Conservation (phyloP, 2,888 invertebrate species). For the Drosophila peninsularis region DNA sequence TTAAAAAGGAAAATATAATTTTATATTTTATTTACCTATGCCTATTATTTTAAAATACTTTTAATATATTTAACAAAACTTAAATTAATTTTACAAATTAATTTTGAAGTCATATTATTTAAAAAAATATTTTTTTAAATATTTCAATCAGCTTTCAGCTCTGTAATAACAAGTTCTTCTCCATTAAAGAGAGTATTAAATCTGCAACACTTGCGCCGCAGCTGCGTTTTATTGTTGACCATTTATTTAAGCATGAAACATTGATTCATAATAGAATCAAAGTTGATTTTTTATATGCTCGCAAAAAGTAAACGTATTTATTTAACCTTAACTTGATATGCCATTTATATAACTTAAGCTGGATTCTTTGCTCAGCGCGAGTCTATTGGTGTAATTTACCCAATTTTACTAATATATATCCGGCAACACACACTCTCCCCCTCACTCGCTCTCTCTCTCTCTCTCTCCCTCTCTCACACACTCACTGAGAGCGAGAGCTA, state of each 20-base stretch:
- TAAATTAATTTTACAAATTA: too few relatives aligned
- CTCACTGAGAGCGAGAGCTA: background rate
- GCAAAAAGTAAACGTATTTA: background rate
- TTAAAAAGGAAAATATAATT: too few relatives aligned
- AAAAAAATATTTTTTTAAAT: too few relatives aligned
- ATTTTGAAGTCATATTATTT: too few relatives aligned
- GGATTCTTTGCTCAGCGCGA: background rate
- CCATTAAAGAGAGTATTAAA: background rate
- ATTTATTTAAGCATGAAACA: background rate
- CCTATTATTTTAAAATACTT: too few relatives aligned
- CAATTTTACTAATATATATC: conserved; percentile 8
- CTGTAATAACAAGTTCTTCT: background rate
- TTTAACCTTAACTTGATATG: conserved; percentile 1
- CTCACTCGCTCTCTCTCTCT: background rate
- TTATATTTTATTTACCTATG: too few relatives aligned
- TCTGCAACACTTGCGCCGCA: background rate
- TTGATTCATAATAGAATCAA: conserved; percentile 9
- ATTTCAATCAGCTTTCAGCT: too few relatives aligned
- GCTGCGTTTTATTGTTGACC: background rate
- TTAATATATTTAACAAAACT: too few relatives aligned
- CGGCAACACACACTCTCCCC: background rate
- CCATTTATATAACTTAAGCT: conserved; percentile 1
- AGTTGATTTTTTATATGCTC: conserved; percentile 2
- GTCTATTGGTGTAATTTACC: conserved; percentile 7
- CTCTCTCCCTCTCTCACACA: background rate